Percentiles rank a stretch among this genome's conserved stretches.
These are phyloP conservation scores for Gymnopithys bicolor DNA, from an alignment of 2,797 vertebrate genomes.

Conservation along the genomic window DNA sequence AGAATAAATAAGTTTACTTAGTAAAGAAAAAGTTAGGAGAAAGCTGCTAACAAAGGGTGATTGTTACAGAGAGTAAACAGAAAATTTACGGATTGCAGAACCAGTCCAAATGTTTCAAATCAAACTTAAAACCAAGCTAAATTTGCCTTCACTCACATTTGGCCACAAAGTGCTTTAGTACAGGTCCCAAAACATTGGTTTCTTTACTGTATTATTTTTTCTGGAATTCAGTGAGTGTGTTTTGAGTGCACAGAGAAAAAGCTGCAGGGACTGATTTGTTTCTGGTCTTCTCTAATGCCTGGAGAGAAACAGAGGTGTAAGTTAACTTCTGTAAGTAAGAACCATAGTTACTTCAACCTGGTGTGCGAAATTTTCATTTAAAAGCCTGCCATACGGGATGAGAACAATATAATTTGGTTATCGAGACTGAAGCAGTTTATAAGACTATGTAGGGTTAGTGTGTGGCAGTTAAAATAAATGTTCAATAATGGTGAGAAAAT, in stretches of 20 bases:
- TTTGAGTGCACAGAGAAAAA: neutral
- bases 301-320: neutral
- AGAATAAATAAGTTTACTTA: neutral
- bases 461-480: neutral
- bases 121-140: neutral
- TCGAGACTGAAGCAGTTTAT: neutral
- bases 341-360: accelerated
- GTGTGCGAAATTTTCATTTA: neutral
- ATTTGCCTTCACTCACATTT: neutral
- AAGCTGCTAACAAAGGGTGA: neutral
- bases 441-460: neutral
- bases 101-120: neutral
- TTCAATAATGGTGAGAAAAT: neutral
- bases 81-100: neutral
- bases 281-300: neutral
- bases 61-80: neutral
- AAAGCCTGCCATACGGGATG: neutral
- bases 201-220: neutral
- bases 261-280: neutral
- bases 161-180: neutral
- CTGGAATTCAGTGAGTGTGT: neutral
- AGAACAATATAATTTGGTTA: neutral
- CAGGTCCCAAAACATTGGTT: accelerated
- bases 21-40: neutral
- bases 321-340: neutral